Base-by-base conservation (phyloP, 64 coral and sea anemone species). In the Hydrozoanthus tunicans region DNA sequence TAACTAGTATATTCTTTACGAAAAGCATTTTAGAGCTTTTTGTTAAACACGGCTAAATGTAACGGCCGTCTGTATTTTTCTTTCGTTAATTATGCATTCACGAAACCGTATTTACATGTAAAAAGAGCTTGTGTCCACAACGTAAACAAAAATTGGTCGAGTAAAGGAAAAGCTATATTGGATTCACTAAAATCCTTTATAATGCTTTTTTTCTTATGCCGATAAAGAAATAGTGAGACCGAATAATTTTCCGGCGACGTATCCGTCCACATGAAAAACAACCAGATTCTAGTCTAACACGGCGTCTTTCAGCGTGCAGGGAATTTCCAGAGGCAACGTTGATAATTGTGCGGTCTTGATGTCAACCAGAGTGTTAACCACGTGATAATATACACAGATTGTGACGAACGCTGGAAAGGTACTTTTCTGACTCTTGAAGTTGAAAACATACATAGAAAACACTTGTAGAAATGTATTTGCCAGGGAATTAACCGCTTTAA, bases 1-100 rank as follows among this genome's bases (percentile, higher is more conserved):
- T 75, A 60, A 58, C 4, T 43, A 75, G 52, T 70, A 71, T 88
- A 43, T 43, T 2, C 32, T 51, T 83, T 71, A 24, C 20, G 26
- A 74, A 73, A 12, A 58, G 11, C 56, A 73, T 75, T 72, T 88
- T 59, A 57, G 25, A 5, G 70, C 74, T 74, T 73, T 81, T 58
- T 43, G 32, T 43, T 84, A 83, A 52, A 59, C 51, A 64, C 69
- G 5, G 51, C 23, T 9, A 71, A 17, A 81, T 61, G 92, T 68
- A 83, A 76, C 52, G 62, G 66, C 58, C 62, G 54, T 75, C 27
- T 53, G 80, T 52, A 77, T 78, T 43, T 84, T 94, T 68, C 62
- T 11, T 59, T 52, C 73, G 86, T 94, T 91, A 85, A 90, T 91
- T 94, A 94, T 94, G 56, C 93, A 94, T 85, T 90, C 79, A 27